These are phyloP conservation scores for Aspidoscelis tigris DNA, from an alignment of 2,113 vertebrate genomes.

Conservation along the genomic window DNA sequence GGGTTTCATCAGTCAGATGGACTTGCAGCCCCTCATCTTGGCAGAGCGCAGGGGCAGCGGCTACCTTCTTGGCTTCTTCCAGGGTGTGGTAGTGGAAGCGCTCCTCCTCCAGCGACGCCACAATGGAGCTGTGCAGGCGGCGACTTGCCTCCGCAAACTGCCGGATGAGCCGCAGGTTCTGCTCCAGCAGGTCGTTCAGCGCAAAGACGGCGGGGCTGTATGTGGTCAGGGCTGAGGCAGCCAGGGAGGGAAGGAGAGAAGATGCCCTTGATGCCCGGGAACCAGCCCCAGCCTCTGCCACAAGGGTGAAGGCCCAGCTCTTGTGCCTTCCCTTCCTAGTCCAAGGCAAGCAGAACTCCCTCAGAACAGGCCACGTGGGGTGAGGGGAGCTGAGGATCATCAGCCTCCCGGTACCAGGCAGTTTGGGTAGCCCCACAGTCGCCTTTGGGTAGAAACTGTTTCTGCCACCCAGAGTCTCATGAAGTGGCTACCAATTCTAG, in stretches of 20 bases:
- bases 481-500: too few relatives aligned
- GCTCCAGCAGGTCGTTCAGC: slow-evolving; percentile 83
- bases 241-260: not conserved
- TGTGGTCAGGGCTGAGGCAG: slow-evolving; percentile 72
- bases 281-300: not conserved
- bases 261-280: not conserved
- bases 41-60: too few relatives aligned
- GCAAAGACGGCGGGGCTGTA: slow-evolving; percentile 76
- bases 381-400: not conserved
- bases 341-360: too few relatives aligned
- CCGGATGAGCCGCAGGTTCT: slow-evolving; percentile 83
- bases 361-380: not conserved
- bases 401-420: too few relatives aligned
- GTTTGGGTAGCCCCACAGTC: not conserved
- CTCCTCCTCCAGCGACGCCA: slow-evolving; percentile 79
- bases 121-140: slow-evolving; percentile 74
- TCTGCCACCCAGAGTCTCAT: not conserved
- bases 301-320: too few relatives aligned
- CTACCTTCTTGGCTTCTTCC: slow-evolving; percentile 86
- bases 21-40: too few relatives aligned
- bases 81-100: slow-evolving; percentile 88
- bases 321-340: too few relatives aligned
- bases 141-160: slow-evolving; percentile 76
- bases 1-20: too few relatives aligned
- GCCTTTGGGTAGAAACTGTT: not conserved